Evolutionary conservation across 1,140 invertebrate genomes (phyloP), one percentile per base, ranked within the genome.

Genomic region (Solen grandis): DNA sequence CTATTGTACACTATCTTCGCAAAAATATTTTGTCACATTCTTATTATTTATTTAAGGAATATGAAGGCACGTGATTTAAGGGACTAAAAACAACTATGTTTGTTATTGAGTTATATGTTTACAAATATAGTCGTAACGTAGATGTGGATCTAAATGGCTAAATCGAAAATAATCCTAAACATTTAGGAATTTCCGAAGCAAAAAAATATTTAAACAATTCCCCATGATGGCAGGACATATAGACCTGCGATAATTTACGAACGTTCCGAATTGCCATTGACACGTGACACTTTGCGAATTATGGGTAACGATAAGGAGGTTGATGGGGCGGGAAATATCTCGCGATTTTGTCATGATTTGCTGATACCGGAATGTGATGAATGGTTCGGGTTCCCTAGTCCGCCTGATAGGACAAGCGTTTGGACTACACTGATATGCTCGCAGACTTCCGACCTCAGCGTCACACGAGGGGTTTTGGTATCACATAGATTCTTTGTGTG

Each of bases 221-320:
- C 8, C 41, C 19, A 46, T 46, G 41, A 46, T n/a, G n/a, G n/a
- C n/a, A n/a, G n/a, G 41, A 46, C 19, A 46, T 8, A 46, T 10
- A 46, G 8, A 8, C 19, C 19, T 46, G 41, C 41, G 41, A 19
- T 46, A 46, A 76, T 76, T 65, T 55, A 63, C 57, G 62, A 25
- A 41, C 65, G 41, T 63, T 63, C 25, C 36, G 29, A 59, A 76
- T 73, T 55, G 38, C 33, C 8, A 31, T 29, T 31, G 69, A 80
- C 66, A 80, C 31, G 59, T 80, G 77, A 80, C 77, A 70, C 66
- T 57, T 33, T 59, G 41, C 70, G 66, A 80, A 36, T 65, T 73
- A 73, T 80, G 77, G 46, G 16, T 22, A 19, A 33, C 41, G 66
- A 73, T 70, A 80, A 80, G 27, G 10, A 14, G 25, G 50, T 22